Evolutionary conservation across 2,888 invertebrate species (phyloP).

Genomic region (Pocota personata): DNA sequence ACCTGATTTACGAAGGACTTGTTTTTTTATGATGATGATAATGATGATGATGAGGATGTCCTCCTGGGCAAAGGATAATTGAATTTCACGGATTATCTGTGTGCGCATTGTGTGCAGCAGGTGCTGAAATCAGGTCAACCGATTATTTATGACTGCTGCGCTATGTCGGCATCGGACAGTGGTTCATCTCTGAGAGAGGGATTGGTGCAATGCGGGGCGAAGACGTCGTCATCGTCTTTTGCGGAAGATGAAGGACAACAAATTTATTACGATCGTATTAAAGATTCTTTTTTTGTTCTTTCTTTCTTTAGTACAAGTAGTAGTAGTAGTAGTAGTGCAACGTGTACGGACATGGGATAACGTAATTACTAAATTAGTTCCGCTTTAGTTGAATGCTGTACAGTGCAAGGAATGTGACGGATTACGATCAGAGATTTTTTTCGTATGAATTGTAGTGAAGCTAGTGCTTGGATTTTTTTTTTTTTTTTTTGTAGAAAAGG

Average conservation of each 20-base stretch:
- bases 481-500: no score
- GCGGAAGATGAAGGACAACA: constrained; percentile 41
- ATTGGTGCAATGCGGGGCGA: not conserved
- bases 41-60: constrained; percentile 50
- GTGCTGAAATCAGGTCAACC: constrained; percentile 71
- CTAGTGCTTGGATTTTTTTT: no score
- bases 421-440: not conserved
- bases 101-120: constrained; percentile 61
- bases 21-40: constrained; percentile 60
- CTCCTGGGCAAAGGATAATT: constrained; percentile 69
- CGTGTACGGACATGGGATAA: not conserved
- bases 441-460: not conserved
- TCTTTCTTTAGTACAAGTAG: not conserved
- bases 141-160: constrained; percentile 54
- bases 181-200: not conserved
- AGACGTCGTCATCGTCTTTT: constrained; percentile 5
- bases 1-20: constrained; percentile 69
- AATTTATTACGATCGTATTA: constrained; percentile 29
- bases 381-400: constrained; percentile 8
- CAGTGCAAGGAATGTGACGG: not conserved
- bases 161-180: not conserved
- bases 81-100: constrained; percentile 69
- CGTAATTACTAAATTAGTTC: constrained; percentile 47
- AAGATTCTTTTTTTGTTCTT: constrained; percentile 3
- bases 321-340: not conserved